A percentile compares a stretch with the other conserved stretches of the same genome.
These are phyloP conservation scores for Crossaster papposus DNA, from an alignment of 53 echinoderm and acorn worm genomes.

Conservation along the genomic window DNA sequence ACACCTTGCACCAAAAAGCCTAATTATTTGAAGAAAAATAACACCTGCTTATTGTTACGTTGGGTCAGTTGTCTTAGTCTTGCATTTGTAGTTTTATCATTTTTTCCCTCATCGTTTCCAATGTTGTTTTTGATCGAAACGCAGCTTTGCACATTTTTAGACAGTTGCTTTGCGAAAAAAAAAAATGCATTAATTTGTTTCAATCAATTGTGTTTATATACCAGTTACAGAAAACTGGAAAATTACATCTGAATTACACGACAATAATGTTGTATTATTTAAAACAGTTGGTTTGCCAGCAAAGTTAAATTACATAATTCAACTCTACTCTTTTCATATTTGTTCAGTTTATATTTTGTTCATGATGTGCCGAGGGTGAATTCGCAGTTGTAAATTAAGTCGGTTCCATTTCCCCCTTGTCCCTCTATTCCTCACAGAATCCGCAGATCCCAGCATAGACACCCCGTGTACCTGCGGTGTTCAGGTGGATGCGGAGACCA, in stretches of 20 bases:
- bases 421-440: slow-evolving; percentile 45
- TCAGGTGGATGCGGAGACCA: slow-evolving; percentile 46
- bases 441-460: slow-evolving; percentile 75
- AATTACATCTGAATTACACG: neutral
- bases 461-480: slow-evolving; percentile 66
- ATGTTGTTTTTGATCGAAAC: neutral
- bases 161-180: neutral
- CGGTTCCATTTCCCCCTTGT: neutral
- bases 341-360: slow-evolving; percentile 1
- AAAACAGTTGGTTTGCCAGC: neutral
- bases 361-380: neutral
- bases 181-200: too few relatives aligned
- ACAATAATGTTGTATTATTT: neutral
- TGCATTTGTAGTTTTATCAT: neutral
- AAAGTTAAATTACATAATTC: neutral
- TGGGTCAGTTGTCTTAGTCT: neutral
- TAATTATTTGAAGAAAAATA: too few relatives aligned
- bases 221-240: too few relatives aligned
- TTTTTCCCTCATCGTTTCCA: neutral
- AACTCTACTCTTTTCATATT: neutral
- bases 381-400: neutral
- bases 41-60: too few relatives aligned
- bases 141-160: slow-evolving; percentile 13
- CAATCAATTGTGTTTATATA: too few relatives aligned
- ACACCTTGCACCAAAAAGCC: neutral